Evolutionary conservation across 2,888 invertebrate genomes (phyloP), one percentile per base, ranked within the genome.

Genomic region (Tachina lurida): DNA sequence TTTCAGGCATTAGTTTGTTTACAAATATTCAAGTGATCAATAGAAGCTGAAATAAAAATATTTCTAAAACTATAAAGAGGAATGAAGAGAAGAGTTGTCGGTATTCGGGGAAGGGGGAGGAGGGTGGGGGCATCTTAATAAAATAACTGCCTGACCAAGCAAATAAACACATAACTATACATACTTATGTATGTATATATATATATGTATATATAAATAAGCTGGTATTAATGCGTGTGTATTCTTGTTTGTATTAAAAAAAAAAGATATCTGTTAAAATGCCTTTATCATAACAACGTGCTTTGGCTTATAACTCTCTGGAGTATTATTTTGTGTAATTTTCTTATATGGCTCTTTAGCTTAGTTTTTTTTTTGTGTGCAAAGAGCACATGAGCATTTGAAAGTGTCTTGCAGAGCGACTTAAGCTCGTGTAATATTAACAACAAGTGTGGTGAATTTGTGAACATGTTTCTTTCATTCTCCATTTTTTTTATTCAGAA

Each of bases 401-500:
- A 62, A 60, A 19, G 41, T 65, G 47, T 3, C 39, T 8, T 31
- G 2, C 12, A 73, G 83, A 77, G 73, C 39, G 9, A 10, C n/a
- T 45, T 45, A 17, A 60, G 43, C 15, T 75, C 10, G n/a, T 47
- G 49, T 62, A 58, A 47, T 56, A 58, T 60, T 75, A 63, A 43
- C 60, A 79, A 67, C 86, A 86, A 86, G 86, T 86, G 86, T 86
- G 86, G 86, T 86, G 86, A 86, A 67, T 86, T 86, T 82, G 54
- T 49, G 76, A 86, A 86, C 86, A 86, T 84, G 86, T 86, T 86
- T 31, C 1, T 31, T 82, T 73, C n/a, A 52, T 77, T 67, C 17
- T 67, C 49, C 49, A 22, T 39, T 19, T 68, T 68, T 79, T 58
- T 52, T 19, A 54, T 74, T 19, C 10, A 19, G 15, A 62, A 58